A percentile compares a stretch with the other conserved stretches of the same genome.
Evolutionary conservation across 2,113 vertebrate species (phyloP).

Genomic region (Podarcis muralis): DNA sequence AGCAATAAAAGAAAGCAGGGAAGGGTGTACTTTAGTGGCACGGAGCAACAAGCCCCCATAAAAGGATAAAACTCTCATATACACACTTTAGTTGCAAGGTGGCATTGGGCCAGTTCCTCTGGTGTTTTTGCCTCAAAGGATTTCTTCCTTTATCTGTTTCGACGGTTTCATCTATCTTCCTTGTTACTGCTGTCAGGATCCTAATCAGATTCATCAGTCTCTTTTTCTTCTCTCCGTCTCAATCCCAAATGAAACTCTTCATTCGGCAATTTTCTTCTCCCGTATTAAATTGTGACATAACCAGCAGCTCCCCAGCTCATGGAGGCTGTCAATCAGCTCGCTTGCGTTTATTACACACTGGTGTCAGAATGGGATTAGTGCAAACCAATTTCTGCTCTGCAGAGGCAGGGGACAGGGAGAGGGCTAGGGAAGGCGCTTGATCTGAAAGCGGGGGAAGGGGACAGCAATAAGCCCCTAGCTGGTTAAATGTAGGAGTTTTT

Average conservation of each 20-base stretch:
- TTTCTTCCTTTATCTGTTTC: neutral
- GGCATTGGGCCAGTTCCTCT: neutral
- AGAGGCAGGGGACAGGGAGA: neutral
- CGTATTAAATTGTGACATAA: neutral
- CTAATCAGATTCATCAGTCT: constrained; percentile 10
- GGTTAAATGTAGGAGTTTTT: neutral
- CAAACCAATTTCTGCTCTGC: neutral
- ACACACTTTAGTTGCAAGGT: neutral
- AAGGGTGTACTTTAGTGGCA: neutral
- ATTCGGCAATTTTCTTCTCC: neutral
- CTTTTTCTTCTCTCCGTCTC: neutral
- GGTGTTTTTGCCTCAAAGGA: neutral
- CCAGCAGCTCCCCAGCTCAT: neutral
- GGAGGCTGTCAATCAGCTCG: neutral
- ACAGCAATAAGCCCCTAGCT: neutral
- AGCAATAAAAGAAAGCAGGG: neutral
- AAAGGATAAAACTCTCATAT: neutral
- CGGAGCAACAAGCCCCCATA: neutral
- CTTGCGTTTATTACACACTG: neutral
- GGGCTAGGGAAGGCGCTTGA: neutral
- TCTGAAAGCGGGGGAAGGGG: neutral
- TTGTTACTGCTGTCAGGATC: neutral
- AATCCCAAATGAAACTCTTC: neutral
- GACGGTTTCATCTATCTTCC: neutral
- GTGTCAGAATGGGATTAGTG: neutral